Percentiles rank a stretch among this genome's conserved stretches.
Conservation (phyloP, 1,140 invertebrate genomes). For the Luehdorfia chinensis region DNA sequence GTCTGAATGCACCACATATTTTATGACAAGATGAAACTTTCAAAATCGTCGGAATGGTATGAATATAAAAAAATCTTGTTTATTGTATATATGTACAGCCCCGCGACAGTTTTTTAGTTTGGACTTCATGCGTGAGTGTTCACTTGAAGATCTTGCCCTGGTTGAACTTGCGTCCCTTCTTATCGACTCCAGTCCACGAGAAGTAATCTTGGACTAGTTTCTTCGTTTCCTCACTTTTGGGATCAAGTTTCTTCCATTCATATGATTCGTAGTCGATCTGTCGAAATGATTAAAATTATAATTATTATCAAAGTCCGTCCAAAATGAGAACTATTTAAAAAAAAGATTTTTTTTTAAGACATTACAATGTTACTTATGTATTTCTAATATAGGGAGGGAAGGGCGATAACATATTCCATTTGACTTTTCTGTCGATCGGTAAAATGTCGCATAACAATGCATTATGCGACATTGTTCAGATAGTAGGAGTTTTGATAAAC, state of each 20-base stretch:
- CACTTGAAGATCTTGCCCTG: conserved; percentile 99
- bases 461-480: too few relatives aligned
- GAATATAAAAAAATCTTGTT: background rate
- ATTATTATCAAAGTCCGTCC: too few relatives aligned
- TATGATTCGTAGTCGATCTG: conserved; percentile 97
- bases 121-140: conserved; percentile 54
- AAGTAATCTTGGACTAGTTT: conserved; percentile 95
- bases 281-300: too few relatives aligned
- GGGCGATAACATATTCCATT: too few relatives aligned
- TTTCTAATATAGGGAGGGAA: too few relatives aligned
- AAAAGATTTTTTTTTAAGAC: too few relatives aligned
- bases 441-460: too few relatives aligned
- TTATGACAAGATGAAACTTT: too few relatives aligned
- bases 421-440: too few relatives aligned
- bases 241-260: conserved; percentile 96
- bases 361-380: too few relatives aligned
- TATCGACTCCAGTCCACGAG: conserved; percentile 93
- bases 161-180: conserved; percentile 94
- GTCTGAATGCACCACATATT: background rate
- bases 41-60: conserved; percentile 1
- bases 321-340: too few relatives aligned
- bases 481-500: too few relatives aligned
- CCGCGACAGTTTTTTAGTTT: background rate
- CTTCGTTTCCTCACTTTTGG: conserved; percentile 89
- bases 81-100: conserved; percentile 2